These are phyloP conservation scores for Chesias legatella DNA, from an alignment of 2,888 invertebrate genomes.

Conservation along the genomic window DNA sequence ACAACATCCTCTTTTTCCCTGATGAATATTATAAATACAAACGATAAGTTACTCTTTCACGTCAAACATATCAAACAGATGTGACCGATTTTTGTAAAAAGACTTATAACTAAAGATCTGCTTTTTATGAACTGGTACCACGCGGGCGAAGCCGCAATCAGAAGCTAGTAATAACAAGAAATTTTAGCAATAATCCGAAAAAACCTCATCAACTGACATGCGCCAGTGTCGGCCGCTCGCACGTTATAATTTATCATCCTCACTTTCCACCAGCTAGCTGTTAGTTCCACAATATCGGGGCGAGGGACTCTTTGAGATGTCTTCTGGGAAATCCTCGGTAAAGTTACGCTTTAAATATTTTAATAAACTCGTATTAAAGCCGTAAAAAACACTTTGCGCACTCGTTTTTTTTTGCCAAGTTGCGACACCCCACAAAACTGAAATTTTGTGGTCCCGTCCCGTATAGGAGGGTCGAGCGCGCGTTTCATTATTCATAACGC, in stretches of 20 bases:
- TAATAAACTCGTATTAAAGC: conserved; percentile 78
- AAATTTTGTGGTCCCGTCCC: conserved; percentile 45
- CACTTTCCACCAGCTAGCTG: conserved; percentile 44
- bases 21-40: too few relatives aligned
- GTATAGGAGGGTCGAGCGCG: conserved; percentile 39
- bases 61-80: too few relatives aligned
- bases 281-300: conserved; percentile 47
- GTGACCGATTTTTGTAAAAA: too few relatives aligned
- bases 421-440: conserved; percentile 52
- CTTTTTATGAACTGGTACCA: too few relatives aligned
- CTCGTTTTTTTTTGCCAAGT: conserved; percentile 61
- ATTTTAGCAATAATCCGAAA: conserved; percentile 27
- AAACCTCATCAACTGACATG: conserved; percentile 49
- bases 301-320: conserved; percentile 62
- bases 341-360: conserved; percentile 78
- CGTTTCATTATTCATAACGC: conserved; percentile 78
- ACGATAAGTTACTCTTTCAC: too few relatives aligned
- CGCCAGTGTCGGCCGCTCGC: conserved; percentile 46
- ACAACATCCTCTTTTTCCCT: too few relatives aligned
- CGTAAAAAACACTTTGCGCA: conserved; percentile 77
- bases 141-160: too few relatives aligned
- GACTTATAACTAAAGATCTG: too few relatives aligned
- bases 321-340: conserved; percentile 75
- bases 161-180: too few relatives aligned
- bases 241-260: conserved; percentile 72